phyloP scores from a whole-genome alignment of 2,888 invertebrate species.

The Coelinius sp. region DNA sequence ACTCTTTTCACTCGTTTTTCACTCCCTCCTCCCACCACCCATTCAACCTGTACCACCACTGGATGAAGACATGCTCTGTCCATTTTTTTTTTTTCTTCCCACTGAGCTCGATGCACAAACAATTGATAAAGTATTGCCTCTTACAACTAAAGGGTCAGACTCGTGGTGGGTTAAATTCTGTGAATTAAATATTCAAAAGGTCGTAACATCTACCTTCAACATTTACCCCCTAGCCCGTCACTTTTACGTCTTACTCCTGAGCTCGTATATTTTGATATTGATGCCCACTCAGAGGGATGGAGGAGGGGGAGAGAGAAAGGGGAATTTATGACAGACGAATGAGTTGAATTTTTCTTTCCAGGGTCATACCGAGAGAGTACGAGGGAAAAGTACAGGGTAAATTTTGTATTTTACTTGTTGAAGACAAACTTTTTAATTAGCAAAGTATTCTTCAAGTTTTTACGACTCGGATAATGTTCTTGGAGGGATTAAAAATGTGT shows the following conservation, averaged over 20 bases:
- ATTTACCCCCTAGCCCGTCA: neutral
- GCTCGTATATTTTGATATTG: conserved; percentile 8
- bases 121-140: neutral
- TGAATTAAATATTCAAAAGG: conserved; percentile 9
- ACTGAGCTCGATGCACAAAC: neutral
- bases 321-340: neutral
- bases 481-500: neutral
- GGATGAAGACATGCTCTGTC: neutral
- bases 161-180: neutral
- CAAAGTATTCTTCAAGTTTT: neutral
- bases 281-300: too few species aligned
- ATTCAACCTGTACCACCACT: conserved; percentile 6
- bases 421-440: neutral
- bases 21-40: too few species aligned
- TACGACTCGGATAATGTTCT: neutral
- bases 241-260: neutral
- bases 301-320: neutral
- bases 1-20: conserved; percentile 22
- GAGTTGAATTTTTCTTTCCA: neutral
- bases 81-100: neutral
- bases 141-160: neutral
- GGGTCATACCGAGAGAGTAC: neutral
- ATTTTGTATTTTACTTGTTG: neutral
- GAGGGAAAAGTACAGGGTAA: neutral
- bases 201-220: conserved; percentile 6